Base-by-base conservation (phyloP, 2,113 vertebrate genomes). In the Pachyramphus minor region DNA sequence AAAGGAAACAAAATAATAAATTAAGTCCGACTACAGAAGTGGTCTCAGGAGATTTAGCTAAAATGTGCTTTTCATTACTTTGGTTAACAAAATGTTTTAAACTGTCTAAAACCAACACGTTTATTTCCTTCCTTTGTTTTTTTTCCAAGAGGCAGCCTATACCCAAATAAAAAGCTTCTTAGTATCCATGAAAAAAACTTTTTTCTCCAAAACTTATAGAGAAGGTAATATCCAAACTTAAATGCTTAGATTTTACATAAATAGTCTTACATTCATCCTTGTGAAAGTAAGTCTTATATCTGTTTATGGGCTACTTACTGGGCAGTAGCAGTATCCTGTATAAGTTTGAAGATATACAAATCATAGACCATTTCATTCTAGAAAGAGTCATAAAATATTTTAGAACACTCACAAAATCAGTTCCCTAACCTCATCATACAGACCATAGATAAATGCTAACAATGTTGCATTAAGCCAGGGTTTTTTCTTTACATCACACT, bases 1-100 rank as follows among this genome's bases (percentile, higher is more conserved):
- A 87, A 90, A 89, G 67, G 45, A 97, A 96, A 95, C 47, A 95
- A 96, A 97, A 67, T 37, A 83, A 55, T 90, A 96, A 89, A 91
- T 76, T 22, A 91, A 91, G 62, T 47, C 8, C 50, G 6, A 67
- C 11, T 44, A 69, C 25, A 75, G 80, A 81, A 44, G 42, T 37
- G 31, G 7, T 72, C 66, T 72, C 19, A 27, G 58, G 78, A 81
- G 39, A 89, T 95, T 83, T 90, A 76, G 41, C 17, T 75, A 66
- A 83, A 89, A 71, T 5, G 16, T 53, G 19, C 3, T 87, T 90
- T 90, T 62, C 37, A 58, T 67, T 37, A 89, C 21, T 45, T 82
- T 41, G 77, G 12, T 24, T 93, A 91, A 91, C 42, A 71, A 89
- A 94, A 79, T 73, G 45, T 69, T 95, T 91, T 47, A 83, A 90